These are phyloP conservation scores for Diachrysia chrysitis DNA, from an alignment of 2,888 invertebrate genomes.

Conservation along the genomic window DNA sequence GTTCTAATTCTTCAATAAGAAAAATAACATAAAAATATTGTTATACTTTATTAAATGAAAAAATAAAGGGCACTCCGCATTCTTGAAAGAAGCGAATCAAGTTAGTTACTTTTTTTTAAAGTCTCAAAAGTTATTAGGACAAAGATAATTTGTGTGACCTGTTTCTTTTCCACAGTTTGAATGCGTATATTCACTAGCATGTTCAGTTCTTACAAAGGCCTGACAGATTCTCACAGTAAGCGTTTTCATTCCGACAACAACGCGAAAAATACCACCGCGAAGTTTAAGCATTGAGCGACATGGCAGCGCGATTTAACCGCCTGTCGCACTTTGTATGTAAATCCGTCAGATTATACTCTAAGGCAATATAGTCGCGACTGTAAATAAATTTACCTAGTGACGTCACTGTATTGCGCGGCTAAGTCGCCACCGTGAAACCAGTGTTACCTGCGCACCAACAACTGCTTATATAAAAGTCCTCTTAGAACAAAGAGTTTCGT, in stretches of 20 bases:
- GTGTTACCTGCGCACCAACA: constrained; percentile 74
- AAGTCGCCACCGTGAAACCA: constrained; percentile 88
- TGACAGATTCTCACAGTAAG: background rate
- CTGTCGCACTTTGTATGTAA: constrained; percentile 83
- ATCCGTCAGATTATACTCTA: constrained; percentile 7
- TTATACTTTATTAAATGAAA: too few relatives aligned
- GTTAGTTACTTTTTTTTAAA: too few relatives aligned
- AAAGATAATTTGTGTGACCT: background rate
- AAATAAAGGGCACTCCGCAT: too few relatives aligned
- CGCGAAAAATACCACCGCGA: background rate
- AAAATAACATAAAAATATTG: too few relatives aligned
- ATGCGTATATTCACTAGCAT: background rate
- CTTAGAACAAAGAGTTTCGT: background rate
- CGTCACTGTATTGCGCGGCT: background rate
- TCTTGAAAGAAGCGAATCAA: too few relatives aligned
- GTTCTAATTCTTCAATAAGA: too few relatives aligned
- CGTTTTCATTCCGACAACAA: background rate
- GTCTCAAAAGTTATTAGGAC: too few relatives aligned
- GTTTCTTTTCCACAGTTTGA: background rate
- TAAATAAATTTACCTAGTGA: constrained; percentile 5
- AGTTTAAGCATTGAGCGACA: constrained; percentile 6
- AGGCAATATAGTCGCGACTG: constrained; percentile 6
- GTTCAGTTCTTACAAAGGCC: background rate
- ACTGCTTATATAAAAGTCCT: constrained; percentile 3
- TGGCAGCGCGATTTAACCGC: constrained; percentile 73